Conservation (phyloP, 2,113 vertebrate species). For the Malurus elegans region DNA sequence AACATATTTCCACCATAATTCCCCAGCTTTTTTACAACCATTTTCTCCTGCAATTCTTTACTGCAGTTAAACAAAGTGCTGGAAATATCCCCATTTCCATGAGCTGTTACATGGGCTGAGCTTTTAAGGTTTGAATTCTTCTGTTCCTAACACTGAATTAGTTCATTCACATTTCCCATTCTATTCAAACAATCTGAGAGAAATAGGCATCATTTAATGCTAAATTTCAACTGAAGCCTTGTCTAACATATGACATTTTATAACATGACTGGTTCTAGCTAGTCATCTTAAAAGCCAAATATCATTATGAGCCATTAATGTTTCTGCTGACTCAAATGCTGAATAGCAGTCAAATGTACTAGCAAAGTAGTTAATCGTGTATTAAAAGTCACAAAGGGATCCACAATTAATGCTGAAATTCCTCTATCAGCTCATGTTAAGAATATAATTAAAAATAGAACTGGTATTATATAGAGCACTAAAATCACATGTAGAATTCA, state of each 20-base stretch:
- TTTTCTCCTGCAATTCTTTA: neutral
- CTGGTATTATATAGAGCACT: neutral
- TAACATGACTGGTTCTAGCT: neutral
- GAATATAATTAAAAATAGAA: neutral
- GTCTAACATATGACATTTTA: neutral
- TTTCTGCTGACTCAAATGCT: constrained; percentile 14
- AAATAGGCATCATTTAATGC: neutral
- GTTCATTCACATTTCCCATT: neutral
- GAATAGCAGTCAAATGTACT: neutral
- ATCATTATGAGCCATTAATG: neutral
- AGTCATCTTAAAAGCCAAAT: neutral
- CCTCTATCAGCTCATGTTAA: neutral
- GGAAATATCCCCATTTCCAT: neutral
- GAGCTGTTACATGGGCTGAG: neutral
- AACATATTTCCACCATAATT: neutral
- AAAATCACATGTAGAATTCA: neutral
- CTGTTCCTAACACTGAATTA: neutral
- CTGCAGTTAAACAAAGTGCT: neutral
- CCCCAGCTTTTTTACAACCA: neutral
- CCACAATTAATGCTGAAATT: neutral
- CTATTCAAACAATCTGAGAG: neutral
- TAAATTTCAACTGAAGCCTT: neutral
- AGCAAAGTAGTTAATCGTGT: neutral
- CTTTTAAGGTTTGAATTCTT: neutral
- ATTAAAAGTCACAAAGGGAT: neutral